Evolutionary conservation across 2,797 vertebrate genomes (phyloP).

Genomic region (Spinibarbus caldwelli): DNA sequence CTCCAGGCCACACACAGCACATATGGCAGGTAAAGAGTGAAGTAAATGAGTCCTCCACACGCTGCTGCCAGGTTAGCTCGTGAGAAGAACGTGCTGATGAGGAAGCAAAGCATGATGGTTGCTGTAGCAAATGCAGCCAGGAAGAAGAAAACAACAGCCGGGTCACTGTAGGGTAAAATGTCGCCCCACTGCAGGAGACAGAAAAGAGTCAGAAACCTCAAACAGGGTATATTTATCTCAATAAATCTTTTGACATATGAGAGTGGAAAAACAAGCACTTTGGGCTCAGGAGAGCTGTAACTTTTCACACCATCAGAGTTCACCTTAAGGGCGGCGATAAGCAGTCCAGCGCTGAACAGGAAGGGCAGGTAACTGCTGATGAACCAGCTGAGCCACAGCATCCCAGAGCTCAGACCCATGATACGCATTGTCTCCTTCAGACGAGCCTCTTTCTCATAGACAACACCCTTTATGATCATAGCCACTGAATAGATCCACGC

Average conservation of each 20-base stretch:
- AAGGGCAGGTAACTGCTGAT: slow-evolving; percentile 89
- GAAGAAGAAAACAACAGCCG: slow-evolving; percentile 85
- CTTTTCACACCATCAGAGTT: no score
- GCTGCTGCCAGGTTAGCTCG: slow-evolving; percentile 89
- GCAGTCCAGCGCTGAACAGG: slow-evolving; percentile 82
- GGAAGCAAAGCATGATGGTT: slow-evolving; percentile 91
- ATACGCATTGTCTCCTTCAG: slow-evolving; percentile 92
- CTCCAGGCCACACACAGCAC: slow-evolving; percentile 89
- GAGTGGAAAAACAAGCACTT: background rate
- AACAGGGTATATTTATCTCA: background rate
- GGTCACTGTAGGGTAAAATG: slow-evolving; percentile 89
- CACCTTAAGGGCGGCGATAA: slow-evolving; percentile 88
- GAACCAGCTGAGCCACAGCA: slow-evolving; percentile 92
- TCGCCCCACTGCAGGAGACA: slow-evolving; percentile 78
- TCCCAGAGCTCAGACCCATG: slow-evolving; percentile 85
- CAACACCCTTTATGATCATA: slow-evolving; percentile 91
- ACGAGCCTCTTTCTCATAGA: slow-evolving; percentile 90
- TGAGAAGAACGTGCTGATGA: slow-evolving; percentile 90
- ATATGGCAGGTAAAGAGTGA: slow-evolving; percentile 87
- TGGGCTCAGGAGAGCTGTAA: background rate
- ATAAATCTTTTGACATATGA: background rate
- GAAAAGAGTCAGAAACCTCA: background rate
- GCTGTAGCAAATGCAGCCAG: slow-evolving; percentile 85
- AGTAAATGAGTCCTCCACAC: slow-evolving; percentile 88
- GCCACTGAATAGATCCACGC: slow-evolving; percentile 95